Conservation (phyloP, 1,140 invertebrate species). For the Zaprionus camerounensis region DNA sequence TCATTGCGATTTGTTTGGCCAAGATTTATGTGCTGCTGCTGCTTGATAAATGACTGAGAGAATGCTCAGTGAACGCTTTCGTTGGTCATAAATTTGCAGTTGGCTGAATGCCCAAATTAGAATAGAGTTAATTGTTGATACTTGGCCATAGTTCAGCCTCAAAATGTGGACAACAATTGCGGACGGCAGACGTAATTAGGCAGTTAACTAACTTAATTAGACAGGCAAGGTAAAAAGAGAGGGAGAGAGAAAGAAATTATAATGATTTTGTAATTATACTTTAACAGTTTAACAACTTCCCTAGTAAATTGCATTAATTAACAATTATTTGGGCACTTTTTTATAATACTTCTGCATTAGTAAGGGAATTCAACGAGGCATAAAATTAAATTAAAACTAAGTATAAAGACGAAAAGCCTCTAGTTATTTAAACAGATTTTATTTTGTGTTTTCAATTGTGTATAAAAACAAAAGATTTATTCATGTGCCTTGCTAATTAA, state of each 20-base stretch:
- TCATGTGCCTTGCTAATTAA: constrained; percentile 27
- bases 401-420: background rate
- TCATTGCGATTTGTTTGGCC: constrained; percentile 69
- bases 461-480: constrained; percentile 6
- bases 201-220: constrained; percentile 19
- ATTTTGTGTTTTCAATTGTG: background rate
- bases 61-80: constrained; percentile 57
- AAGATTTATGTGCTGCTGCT: constrained; percentile 68
- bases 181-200: constrained; percentile 5
- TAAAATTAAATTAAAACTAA: background rate
- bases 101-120: constrained; percentile 51
- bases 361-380: background rate
- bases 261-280: constrained; percentile 1
- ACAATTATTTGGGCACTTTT: background rate
- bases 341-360: background rate
- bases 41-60: constrained; percentile 72
- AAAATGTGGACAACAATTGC: constrained; percentile 18
- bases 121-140: constrained; percentile 42
- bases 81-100: constrained; percentile 71
- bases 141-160: constrained; percentile 12
- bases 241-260: background rate
- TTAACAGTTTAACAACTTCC: background rate
- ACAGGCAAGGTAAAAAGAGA: background rate
- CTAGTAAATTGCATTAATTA: constrained; percentile 1
- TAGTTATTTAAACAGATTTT: background rate